Conservation (phyloP, 2,113 vertebrate genomes). For the Litocranius walleri region DNA sequence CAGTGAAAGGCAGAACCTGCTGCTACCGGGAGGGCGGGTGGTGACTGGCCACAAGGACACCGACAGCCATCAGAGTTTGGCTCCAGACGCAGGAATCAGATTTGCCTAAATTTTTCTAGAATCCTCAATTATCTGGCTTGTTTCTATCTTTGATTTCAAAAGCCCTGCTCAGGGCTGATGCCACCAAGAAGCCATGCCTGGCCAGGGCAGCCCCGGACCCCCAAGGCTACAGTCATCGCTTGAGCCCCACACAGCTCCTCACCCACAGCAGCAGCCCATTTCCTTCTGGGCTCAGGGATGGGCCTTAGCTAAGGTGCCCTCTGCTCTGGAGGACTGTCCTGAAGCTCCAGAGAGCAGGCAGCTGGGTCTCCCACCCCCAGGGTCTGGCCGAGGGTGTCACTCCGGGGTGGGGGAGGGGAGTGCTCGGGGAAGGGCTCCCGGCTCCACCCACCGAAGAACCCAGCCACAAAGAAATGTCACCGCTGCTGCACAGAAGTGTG, state of each 20-base stretch:
- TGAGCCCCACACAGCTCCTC: neutral
- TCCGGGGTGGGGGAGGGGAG: neutral
- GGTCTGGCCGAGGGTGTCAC: neutral
- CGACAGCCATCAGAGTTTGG: neutral
- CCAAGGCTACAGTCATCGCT: rapidly evolving
- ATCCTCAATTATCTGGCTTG: neutral
- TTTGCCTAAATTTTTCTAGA: neutral
- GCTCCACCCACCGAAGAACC: conserved; percentile 50
- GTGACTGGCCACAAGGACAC: neutral
- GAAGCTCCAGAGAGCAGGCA: neutral
- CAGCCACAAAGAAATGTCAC: conserved; percentile 71
- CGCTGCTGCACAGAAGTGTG: conserved; percentile 55
- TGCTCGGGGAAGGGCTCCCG: neutral
- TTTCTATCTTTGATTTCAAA: neutral
- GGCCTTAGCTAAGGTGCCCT: neutral
- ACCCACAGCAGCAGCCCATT: too few relatives aligned
- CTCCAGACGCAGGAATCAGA: neutral
- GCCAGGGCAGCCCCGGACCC: neutral
- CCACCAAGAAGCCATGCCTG: too few relatives aligned
- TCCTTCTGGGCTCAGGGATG: neutral
- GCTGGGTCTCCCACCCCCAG: rapidly evolving
- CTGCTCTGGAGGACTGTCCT: neutral
- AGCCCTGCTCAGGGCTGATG: neutral
- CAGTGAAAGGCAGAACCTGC: neutral
- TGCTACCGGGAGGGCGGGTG: rapidly evolving